Evolutionary conservation across 1,140 invertebrate genomes (phyloP).

Genomic region (Chironomus tepperi): DNA sequence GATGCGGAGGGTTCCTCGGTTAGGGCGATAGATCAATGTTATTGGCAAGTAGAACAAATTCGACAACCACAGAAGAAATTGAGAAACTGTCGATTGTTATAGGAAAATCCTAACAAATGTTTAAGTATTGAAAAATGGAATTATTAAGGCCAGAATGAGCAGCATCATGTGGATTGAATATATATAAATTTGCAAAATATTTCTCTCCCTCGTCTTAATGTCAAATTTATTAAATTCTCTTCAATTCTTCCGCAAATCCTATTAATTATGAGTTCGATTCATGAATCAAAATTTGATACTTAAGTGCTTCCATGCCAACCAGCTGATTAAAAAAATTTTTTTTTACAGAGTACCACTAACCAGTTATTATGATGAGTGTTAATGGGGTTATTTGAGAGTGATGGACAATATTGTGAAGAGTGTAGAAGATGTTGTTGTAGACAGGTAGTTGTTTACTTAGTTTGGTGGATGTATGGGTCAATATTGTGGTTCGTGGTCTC

Average conservation of each 20-base stretch:
- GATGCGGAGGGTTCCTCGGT: not conserved
- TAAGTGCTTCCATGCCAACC: not conserved
- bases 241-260: not conserved
- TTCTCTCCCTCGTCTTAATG: not conserved
- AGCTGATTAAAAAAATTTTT: not conserved
- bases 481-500: too few relatives aligned
- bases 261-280: slow-evolving; percentile 18
- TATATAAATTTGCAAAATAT: not conserved
- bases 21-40: slow-evolving; percentile 18
- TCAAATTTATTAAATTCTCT: not conserved
- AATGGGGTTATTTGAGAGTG: too few relatives aligned
- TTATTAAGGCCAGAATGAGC: slow-evolving; percentile 20
- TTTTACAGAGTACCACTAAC: not conserved
- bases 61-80: too few relatives aligned
- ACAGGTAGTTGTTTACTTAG: too few relatives aligned
- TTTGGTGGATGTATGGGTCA: too few relatives aligned
- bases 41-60: not conserved
- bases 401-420: too few relatives aligned
- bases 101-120: slow-evolving; percentile 18
- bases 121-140: slow-evolving; percentile 17
- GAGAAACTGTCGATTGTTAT: too few relatives aligned
- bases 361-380: not conserved
- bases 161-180: not conserved
- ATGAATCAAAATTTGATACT: slow-evolving; percentile 18
- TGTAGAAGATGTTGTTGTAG: too few relatives aligned